Percentiles rank a stretch among this genome's conserved stretches.
Evolutionary conservation across 2,797 vertebrate species (phyloP).

Genomic region (Aulostomus chinensis): DNA sequence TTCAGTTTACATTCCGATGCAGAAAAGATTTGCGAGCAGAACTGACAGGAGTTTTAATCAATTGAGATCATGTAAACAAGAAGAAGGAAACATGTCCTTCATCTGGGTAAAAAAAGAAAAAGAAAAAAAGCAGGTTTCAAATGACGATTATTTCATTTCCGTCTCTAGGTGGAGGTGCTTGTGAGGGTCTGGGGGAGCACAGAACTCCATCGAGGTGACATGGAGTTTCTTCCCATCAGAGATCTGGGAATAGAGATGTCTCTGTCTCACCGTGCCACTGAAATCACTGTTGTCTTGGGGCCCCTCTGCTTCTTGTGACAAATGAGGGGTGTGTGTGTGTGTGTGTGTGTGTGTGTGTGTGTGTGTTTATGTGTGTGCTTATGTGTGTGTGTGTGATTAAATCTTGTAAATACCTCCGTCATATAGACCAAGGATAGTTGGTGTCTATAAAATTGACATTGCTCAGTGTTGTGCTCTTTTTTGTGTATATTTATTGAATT

Average conservation of each 20-base stretch:
- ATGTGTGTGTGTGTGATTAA: neutral
- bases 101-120: too few relatives aligned
- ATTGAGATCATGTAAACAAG: too few relatives aligned
- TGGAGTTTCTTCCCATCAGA: conserved; percentile 78
- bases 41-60: too few relatives aligned
- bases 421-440: conserved; percentile 11
- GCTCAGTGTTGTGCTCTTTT: conserved; percentile 16
- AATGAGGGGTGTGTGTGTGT: conserved; percentile 1
- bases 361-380: neutral
- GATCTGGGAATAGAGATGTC: conserved; percentile 59
- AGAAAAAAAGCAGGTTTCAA: too few relatives aligned
- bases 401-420: conserved; percentile 43
- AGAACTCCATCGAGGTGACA: conserved; percentile 63
- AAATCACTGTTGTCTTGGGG: conserved; percentile 58
- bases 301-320: conserved; percentile 82
- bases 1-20: too few relatives aligned
- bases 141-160: too few relatives aligned
- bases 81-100: too few relatives aligned
- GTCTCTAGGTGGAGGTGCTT: conserved; percentile 59
- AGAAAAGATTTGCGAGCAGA: too few relatives aligned
- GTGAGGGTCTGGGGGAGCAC: conserved; percentile 60
- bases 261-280: conserved; percentile 7
- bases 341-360: conserved; percentile 8
- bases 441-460: conserved; percentile 11
- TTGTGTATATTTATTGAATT: conserved; percentile 60